Evolutionary conservation across 1,140 invertebrate genomes (phyloP), one percentile per base, ranked within the genome.

Genomic region (Hylaeus volcanicus): DNA sequence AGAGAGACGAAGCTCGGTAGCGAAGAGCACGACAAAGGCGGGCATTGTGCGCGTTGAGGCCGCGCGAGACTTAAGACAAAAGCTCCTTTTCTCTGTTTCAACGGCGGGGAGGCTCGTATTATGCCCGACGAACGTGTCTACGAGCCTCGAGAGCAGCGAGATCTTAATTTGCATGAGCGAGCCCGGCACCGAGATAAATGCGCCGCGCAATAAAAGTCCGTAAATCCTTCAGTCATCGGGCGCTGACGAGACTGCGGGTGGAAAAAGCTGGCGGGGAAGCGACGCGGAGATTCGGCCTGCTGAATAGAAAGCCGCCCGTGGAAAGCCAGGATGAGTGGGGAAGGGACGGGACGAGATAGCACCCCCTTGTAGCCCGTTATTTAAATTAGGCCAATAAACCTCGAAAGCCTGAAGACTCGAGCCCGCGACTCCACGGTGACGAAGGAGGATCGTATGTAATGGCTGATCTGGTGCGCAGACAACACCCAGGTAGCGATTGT

Each of bases 311-410:
- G 51, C 65, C 55, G 5, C 15, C n/a, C 26, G 60, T 43, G 68
- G 56, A 66, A 75, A 72, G 53, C 26, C 51, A 26, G 26, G 71
- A 14, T 1, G 48, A 45, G 58, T 60, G 63, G 64, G 41, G 2
- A 48, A 48, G 45, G 5, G 51, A n/a, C 70, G 55, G 48, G 63
- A 73, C 69, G 79, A 82, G 83, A 84, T 85, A 71, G 69, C 74
- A 66, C 61, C 51, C 78, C 60, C 53, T 66, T 56, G 48, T 72
- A 58, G 73, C 76, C 79, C 86, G 84, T 86, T 91, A 91, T 91
- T 90, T 90, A 91, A 91, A 91, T 91, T 88, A 84, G 88, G 82
- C 76, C 88, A 87, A 90, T 90, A 88, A 91, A 91, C 83, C 74
- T 85, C 65, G 72, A 79, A 56, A 41, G 76, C 15, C n/a, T 41